A percentile compares a stretch with the other conserved stretches of the same genome.
These are phyloP conservation scores for Penaeus chinensis DNA, from an alignment of 1,140 invertebrate species.

Conservation along the genomic window DNA sequence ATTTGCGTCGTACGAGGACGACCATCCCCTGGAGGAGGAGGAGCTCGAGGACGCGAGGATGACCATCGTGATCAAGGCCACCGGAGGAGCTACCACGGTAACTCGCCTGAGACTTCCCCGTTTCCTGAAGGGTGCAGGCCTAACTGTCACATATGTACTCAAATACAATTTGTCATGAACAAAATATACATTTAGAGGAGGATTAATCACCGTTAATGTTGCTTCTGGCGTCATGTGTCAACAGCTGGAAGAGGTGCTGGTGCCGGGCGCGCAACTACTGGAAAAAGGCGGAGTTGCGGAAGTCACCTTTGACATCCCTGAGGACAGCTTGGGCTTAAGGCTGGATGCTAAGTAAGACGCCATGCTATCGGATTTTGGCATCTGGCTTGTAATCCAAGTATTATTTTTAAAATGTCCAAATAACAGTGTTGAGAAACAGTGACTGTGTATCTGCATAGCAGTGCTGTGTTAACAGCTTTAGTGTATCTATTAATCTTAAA, in stretches of 20 bases:
- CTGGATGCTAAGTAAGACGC: conserved; percentile 51
- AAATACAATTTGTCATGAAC: not conserved
- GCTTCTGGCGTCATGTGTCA: not conserved
- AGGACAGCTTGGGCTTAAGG: conserved; percentile 17
- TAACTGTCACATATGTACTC: not conserved
- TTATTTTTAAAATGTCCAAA: no score
- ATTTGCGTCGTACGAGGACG: conserved; percentile 83
- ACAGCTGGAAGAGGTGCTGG: conserved; percentile 45
- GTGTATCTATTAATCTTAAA: no score
- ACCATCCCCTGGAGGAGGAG: conserved; percentile 71
- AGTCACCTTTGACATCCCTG: conserved; percentile 50
- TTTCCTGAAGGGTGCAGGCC: not conserved
- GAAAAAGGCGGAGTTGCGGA: conserved; percentile 38
- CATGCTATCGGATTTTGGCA: not conserved
- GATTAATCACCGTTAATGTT: not conserved
- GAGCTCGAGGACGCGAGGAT: conserved; percentile 59
- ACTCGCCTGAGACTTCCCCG: not conserved
- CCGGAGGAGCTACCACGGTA: conserved; percentile 39
- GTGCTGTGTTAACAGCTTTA: no score
- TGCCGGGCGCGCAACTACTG: conserved; percentile 36
- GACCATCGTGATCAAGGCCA: conserved; percentile 41
- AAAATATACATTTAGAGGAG: not conserved
- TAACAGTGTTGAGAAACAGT: no score
- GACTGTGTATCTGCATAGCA: no score
- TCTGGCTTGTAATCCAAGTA: no score